Evolutionary conservation across 2,797 vertebrate genomes (phyloP).

Genomic region (Alauda arvensis): DNA sequence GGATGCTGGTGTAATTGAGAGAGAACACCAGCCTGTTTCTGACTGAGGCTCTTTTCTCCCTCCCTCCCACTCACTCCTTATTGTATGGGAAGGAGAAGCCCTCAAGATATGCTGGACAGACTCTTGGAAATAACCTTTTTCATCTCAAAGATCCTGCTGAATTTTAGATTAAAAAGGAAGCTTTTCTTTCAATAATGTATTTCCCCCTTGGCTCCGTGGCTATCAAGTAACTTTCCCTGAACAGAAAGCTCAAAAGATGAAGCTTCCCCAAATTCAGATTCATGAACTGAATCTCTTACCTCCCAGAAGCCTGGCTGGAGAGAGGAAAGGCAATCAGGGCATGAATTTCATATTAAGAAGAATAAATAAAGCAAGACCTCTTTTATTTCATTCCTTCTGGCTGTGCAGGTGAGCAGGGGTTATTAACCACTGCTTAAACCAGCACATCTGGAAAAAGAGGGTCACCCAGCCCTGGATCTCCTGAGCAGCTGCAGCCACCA

Average conservation of each 20-base stretch:
- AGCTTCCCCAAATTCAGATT: slow-evolving; percentile 54
- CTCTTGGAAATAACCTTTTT: slow-evolving; percentile 51
- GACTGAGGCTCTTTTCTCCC: neutral
- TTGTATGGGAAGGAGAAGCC: slow-evolving; percentile 1
- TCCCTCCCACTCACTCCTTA: neutral
- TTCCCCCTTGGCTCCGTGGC: slow-evolving; percentile 57
- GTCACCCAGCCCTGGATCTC: neutral
- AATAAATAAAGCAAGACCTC: slow-evolving; percentile 59
- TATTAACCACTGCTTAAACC: neutral
- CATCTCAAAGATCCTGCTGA: slow-evolving; percentile 55
- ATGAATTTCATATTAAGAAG: slow-evolving; percentile 65
- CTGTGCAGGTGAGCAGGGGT: neutral
- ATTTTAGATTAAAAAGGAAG: slow-evolving; percentile 69
- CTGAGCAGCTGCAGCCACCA: neutral
- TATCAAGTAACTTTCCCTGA: slow-evolving; percentile 38
- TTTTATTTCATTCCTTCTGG: slow-evolving; percentile 20
- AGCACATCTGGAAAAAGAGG: neutral
- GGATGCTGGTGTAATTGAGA: slow-evolving; percentile 29
- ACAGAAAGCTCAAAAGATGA: slow-evolving; percentile 46
- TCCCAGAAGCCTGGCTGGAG: slow-evolving; percentile 50
- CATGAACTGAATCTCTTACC: slow-evolving; percentile 48
- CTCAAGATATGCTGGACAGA: slow-evolving; percentile 38
- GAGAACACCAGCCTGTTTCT: neutral
- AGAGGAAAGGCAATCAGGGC: slow-evolving; percentile 56
- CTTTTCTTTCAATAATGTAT: slow-evolving; percentile 66